Evolutionary conservation across 2,888 invertebrate genomes (phyloP), one percentile per base, ranked within the genome.

Genomic region (Minunthozetes semirufus): DNA sequence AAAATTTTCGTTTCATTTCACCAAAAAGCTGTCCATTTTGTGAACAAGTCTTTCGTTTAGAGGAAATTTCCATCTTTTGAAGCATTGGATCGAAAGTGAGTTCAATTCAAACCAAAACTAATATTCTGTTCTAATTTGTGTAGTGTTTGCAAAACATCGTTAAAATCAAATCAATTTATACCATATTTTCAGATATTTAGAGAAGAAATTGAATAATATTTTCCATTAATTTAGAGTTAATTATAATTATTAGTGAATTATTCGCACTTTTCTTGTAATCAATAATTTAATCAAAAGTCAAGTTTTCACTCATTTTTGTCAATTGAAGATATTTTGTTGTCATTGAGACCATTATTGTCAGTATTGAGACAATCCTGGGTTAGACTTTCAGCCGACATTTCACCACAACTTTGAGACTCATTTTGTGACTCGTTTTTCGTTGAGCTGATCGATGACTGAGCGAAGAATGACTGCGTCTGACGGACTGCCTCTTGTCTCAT

Each of bases 401-500:
- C 61, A 8, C 4, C 61, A 63, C 61, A 33, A 33, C 29, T 63
- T 68, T 68, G 68, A 68, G 68, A 42, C 46, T 68, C 68, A 1
- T 11, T 46, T 68, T 68, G 68, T 13, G 46, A 68, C 11, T 68
- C 68, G 22, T 42, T 68, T 22, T 68, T 68, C 13, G 59, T 11
- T 9, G 38, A 33, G 1, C 33, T 25, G 22, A 50, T 25, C 19
- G 68, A 68, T 27, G 74, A 63, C 50, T 78, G 78, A 42, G 77
- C 76, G 73, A 80, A 80, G 73, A 80, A 80, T 76, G 78, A 77
- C 74, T 79, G 79, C 22, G 80, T 80, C 70, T 78, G 77, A 71
- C 79, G 79, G 61, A 80, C 77, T 53, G 80, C 80, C 76, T 80
- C 80, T 9, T 78, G 79, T 75, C 80, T 73, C 74, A 79, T 76